Base-by-base conservation (phyloP, 2,113 vertebrate genomes). In the Percopsis transmontana region DNA sequence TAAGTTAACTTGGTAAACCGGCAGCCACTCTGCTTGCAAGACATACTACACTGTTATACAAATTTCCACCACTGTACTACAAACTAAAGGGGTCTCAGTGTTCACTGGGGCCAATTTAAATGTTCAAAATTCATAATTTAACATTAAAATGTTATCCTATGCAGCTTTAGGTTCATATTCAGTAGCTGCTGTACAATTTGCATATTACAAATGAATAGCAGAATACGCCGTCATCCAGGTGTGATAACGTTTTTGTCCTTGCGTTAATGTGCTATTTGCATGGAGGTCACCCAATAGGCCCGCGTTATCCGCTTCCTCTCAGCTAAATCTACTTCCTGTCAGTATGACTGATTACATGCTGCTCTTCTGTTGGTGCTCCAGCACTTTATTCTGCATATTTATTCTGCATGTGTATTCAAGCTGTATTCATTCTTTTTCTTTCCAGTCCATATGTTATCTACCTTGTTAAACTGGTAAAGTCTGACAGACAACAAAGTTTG, bases 261-360 rank as follows among this genome's bases (percentile, higher is more conserved):
- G 45, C 69, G 72, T 38, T 27, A 42, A 45, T 50, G 62, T 76
- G 42, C 60, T 0, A 56, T 71, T 41, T 58, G 16, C 59, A 13
- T 63, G 54, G 48, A 21, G 48, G 50, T 53, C 23, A 54, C 24
- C 40, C 41, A 68, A n/a, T n/a, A 50, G 39, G 38, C 15, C 44
- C 56, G 33, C 44, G 44, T 20, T 33, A 48, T 7, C 7, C 56
- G 42, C 18, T 50, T 51, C 48, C 20, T 72, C 72, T 74, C 63
- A 77, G 68, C 69, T 74, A 62, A 74, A 76, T 82, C 64, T 65
- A 71, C 75, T 78, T 66, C 48, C 67, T 70, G 81, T 87, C 81
- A 70, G 51, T 15, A n/a, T 85, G 85, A 89, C 74, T 68, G 70
- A 88, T 89, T 80, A 73, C 50, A 63, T 52, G 42, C 24, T 27